These are phyloP conservation scores for Drosophila nigromelanica DNA, from an alignment of 1,140 invertebrate species.

Conservation along the genomic window DNA sequence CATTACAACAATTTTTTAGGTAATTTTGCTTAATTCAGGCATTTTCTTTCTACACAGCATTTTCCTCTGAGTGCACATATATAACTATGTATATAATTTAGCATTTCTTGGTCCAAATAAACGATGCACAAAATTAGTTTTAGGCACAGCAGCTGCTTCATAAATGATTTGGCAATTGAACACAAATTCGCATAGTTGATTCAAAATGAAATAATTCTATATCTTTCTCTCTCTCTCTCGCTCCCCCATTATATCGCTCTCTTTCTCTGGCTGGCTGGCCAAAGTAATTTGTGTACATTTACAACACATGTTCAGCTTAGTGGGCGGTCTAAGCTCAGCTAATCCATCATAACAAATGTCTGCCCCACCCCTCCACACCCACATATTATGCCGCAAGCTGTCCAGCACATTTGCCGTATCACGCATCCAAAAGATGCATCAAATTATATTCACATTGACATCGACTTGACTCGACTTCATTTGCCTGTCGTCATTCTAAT, in stretches of 20 bases:
- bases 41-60: no score
- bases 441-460: conserved; percentile 43
- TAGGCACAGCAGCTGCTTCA: conserved; percentile 28
- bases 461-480: conserved; percentile 26
- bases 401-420: conserved; percentile 39
- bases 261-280: not conserved
- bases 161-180: conserved; percentile 37
- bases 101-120: not conserved
- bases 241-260: not conserved
- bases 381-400: conserved; percentile 38
- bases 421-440: conserved; percentile 45
- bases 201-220: conserved; percentile 1
- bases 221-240: not conserved
- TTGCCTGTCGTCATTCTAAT: conserved; percentile 36
- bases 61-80: no score
- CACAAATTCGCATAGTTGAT: conserved; percentile 34
- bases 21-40: no score
- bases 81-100: not conserved
- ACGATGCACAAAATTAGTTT: conserved; percentile 17
- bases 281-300: conserved; percentile 37
- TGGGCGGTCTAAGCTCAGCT: conserved; percentile 18
- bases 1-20: no score
- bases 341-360: conserved; percentile 34
- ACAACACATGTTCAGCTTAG: conserved; percentile 35
- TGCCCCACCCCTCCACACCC: no score